phyloP scores from a whole-genome alignment of 2,797 vertebrate genomes.

The Amblyraja radiata region DNA sequence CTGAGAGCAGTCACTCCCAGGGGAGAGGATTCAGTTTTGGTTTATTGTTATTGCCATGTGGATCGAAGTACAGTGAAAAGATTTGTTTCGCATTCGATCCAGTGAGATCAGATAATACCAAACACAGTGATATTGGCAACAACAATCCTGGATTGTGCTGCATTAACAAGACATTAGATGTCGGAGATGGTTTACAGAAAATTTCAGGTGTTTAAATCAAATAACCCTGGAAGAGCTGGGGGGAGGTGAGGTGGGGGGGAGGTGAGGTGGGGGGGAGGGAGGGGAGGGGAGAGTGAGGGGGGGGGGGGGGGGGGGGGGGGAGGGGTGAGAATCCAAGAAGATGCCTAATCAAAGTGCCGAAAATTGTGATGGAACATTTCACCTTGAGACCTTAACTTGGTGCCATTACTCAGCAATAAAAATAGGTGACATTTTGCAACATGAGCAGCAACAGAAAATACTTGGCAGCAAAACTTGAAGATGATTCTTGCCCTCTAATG shows the following conservation, averaged over 20 bases:
- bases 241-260: too few species aligned
- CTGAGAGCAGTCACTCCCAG: too few species aligned
- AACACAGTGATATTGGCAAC: not conserved
- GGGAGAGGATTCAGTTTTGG: too few species aligned
- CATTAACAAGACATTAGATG: not conserved
- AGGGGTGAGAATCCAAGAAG: not conserved
- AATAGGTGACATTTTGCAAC: slow-evolving; percentile 14
- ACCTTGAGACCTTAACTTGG: not conserved
- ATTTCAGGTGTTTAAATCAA: not conserved
- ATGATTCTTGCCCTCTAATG: not conserved
- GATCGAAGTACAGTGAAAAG: too few species aligned
- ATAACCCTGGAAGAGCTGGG: not conserved
- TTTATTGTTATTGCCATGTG: too few species aligned
- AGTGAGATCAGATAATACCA: too few species aligned
- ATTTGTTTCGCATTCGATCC: too few species aligned
- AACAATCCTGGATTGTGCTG: not conserved
- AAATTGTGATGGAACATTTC: not conserved
- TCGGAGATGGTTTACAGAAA: not conserved
- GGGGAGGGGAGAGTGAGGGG: too few species aligned
- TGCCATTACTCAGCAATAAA: not conserved
- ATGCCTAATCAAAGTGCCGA: not conserved
- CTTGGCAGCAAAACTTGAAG: not conserved
- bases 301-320: too few species aligned
- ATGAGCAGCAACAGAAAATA: not conserved
- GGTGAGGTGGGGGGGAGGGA: too few species aligned